Evolutionary conservation across 2,113 vertebrate genomes (phyloP).

Genomic region (Calypte anna): DNA sequence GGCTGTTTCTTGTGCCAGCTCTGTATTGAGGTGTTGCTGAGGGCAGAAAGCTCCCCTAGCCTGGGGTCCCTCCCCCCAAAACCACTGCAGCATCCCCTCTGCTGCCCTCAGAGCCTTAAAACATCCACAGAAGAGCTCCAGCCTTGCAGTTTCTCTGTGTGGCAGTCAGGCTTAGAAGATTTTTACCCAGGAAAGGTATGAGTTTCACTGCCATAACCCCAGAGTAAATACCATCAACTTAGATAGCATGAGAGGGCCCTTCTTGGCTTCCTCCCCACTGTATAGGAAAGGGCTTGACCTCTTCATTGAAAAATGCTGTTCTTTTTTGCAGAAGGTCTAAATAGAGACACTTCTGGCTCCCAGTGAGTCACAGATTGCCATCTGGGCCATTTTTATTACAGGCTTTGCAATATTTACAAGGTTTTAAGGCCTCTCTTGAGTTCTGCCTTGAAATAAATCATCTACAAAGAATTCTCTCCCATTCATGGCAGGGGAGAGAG

Average conservation of each 20-base stretch:
- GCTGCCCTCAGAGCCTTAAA: not conserved
- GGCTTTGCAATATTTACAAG: slow-evolving; percentile 19
- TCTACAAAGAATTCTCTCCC: not conserved
- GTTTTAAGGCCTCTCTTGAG: not conserved
- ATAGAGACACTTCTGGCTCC: not conserved
- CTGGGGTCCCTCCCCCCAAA: not conserved
- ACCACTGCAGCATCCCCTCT: not conserved
- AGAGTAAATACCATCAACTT: not conserved
- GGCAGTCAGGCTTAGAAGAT: not conserved
- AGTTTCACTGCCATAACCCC: not conserved
- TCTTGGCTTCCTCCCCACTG: not conserved
- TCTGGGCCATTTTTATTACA: not conserved
- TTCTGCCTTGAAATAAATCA: not conserved
- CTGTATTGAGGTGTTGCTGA: not conserved
- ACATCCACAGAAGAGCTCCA: not conserved
- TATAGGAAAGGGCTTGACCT: not conserved
- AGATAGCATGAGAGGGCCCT: not conserved
- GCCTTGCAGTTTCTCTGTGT: accelerated
- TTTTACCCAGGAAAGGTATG: not conserved
- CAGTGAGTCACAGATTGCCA: not conserved
- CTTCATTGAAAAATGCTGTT: not conserved
- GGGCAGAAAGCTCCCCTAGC: not conserved
- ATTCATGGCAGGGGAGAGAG: not conserved
- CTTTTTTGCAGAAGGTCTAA: not conserved
- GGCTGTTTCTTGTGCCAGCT: not conserved